These are phyloP conservation scores for Antechinus stuartii DNA, from an alignment of 2,113 vertebrate genomes.

Conservation along the genomic window DNA sequence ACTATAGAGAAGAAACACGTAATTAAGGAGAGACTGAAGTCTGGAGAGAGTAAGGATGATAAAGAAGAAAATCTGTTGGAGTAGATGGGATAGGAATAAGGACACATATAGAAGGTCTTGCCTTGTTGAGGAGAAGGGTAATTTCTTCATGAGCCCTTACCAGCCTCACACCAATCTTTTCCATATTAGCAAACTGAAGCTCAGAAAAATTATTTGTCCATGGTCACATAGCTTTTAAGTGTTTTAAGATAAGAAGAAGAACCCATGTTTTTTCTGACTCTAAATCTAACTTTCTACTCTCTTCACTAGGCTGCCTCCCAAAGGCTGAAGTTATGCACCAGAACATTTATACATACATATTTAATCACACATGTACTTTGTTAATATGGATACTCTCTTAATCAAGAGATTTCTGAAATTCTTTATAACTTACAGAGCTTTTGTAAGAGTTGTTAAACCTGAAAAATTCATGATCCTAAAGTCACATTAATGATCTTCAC, in stretches of 20 bases:
- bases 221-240: background rate
- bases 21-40: background rate
- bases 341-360: background rate
- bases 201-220: background rate
- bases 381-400: background rate
- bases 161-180: background rate
- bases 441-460: background rate
- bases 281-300: background rate
- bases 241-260: background rate
- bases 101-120: background rate
- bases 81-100: background rate
- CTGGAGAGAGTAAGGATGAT: background rate
- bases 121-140: background rate
- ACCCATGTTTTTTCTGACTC: background rate
- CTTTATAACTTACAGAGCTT: background rate
- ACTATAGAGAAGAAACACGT: background rate
- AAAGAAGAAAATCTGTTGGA: background rate
- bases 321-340: background rate
- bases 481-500: background rate
- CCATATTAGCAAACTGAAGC: background rate
- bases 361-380: background rate
- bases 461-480: background rate
- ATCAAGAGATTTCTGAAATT: background rate
- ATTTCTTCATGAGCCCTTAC: background rate
- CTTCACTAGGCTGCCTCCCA: background rate